Evolutionary conservation across 2,113 vertebrate genomes (phyloP).

Genomic region (Clinocottus analis): DNA sequence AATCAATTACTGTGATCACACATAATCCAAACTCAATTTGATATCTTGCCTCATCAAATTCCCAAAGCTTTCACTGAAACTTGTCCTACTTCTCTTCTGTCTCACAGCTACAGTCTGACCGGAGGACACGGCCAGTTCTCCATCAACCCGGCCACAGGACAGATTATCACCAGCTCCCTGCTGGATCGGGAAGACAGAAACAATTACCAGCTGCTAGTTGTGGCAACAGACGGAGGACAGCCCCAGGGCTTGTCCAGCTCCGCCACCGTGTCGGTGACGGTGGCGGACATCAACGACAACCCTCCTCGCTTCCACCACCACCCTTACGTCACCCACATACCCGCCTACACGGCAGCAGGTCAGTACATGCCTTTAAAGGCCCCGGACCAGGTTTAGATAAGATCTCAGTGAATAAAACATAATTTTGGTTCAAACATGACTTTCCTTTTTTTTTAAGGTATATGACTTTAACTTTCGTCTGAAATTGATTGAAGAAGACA

Average conservation of each 20-base stretch:
- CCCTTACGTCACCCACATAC: slow-evolving; percentile 96
- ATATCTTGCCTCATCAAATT: neutral
- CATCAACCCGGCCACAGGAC: slow-evolving; percentile 96
- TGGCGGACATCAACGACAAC: slow-evolving; percentile 95
- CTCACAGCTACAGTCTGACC: slow-evolving; percentile 89
- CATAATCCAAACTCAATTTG: neutral
- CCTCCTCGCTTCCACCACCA: slow-evolving; percentile 96
- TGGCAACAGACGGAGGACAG: slow-evolving; percentile 89
- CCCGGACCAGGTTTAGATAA: neutral
- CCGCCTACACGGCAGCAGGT: slow-evolving; percentile 91
- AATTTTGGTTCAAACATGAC: neutral
- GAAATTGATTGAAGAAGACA: neutral
- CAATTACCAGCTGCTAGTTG: slow-evolving; percentile 93
- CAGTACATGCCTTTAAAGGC: slow-evolving; percentile 22
- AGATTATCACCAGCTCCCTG: slow-evolving; percentile 95
- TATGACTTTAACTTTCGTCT: neutral
- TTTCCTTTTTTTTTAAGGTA: too few relatives aligned
- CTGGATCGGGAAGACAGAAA: slow-evolving; percentile 89
- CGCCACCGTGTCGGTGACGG: slow-evolving; percentile 88
- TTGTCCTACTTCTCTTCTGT: slow-evolving; percentile 16
- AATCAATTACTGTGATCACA: neutral
- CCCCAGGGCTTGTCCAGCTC: slow-evolving; percentile 91
- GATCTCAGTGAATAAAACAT: neutral
- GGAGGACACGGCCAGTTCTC: slow-evolving; percentile 95
- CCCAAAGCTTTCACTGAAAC: slow-evolving; percentile 1